phyloP scores from a whole-genome alignment of 2,888 invertebrate genomes.

The Apamea monoglypha region DNA sequence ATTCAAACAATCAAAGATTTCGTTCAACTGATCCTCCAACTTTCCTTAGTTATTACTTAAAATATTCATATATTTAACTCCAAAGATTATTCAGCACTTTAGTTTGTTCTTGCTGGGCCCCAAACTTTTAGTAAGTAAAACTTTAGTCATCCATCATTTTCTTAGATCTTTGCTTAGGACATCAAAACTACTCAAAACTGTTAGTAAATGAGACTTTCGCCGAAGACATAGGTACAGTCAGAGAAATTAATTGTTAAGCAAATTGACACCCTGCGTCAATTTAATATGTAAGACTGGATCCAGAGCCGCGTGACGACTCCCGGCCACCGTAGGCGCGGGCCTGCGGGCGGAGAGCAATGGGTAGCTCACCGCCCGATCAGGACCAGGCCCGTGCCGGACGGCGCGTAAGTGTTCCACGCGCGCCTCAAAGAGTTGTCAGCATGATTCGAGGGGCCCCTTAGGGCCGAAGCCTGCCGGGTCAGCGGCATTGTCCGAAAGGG shows the following conservation, averaged over 20 bases:
- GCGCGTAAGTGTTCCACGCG: too few relatives aligned
- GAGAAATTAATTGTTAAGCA: background rate
- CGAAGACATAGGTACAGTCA: background rate
- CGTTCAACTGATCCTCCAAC: background rate
- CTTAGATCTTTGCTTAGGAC: background rate
- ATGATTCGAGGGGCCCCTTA: too few relatives aligned
- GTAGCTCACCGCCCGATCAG: too few relatives aligned
- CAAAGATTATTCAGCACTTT: slow-evolving; percentile 30
- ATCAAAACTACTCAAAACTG: slow-evolving; percentile 7
- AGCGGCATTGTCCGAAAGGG: too few relatives aligned
- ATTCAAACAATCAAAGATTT: background rate
- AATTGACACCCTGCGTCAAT: background rate
- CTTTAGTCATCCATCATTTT: slow-evolving; percentile 31
- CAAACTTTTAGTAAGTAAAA: slow-evolving; percentile 19
- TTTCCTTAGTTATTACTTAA: background rate
- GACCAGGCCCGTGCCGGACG: too few relatives aligned
- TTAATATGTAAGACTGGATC: too few relatives aligned
- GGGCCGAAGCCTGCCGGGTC: too few relatives aligned
- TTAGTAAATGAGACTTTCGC: slow-evolving; percentile 1
- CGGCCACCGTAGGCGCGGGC: too few relatives aligned
- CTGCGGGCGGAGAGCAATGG: too few relatives aligned
- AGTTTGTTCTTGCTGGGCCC: background rate
- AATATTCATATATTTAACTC: slow-evolving; percentile 33
- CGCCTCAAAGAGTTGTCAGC: too few relatives aligned
- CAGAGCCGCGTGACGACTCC: too few relatives aligned